These are phyloP conservation scores for Ricordea florida DNA, from an alignment of 92 coral and sea anemone species.

Conservation along the genomic window DNA sequence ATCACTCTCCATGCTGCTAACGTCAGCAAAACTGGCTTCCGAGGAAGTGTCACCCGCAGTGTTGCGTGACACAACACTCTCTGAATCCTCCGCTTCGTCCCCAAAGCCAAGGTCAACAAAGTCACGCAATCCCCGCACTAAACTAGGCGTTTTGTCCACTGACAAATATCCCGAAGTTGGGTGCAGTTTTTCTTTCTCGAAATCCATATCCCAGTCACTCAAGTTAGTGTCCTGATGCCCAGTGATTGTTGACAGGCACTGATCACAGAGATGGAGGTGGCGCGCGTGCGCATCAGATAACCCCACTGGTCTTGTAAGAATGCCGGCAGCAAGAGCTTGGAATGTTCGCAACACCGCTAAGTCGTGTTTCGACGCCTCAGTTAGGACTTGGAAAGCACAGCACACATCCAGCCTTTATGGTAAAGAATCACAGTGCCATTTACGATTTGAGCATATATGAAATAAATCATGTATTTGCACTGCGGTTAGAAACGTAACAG, in stretches of 20 bases:
- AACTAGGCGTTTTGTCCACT: conserved; percentile 70
- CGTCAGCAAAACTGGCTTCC: conserved; percentile 90
- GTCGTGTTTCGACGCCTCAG: conserved; percentile 75
- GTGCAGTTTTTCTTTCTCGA: background rate
- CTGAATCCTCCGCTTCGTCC: conserved; percentile 44
- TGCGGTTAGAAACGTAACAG: too few relatives aligned
- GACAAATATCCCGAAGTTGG: conserved; percentile 35
- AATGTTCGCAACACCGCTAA: conserved; percentile 79
- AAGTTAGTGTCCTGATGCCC: conserved; percentile 35
- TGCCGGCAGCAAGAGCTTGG: conserved; percentile 82
- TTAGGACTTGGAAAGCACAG: conserved; percentile 82
- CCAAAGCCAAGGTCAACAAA: conserved; percentile 64
- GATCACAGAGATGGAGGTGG: conserved; percentile 71
- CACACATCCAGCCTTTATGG: conserved; percentile 75
- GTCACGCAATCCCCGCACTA: conserved; percentile 81
- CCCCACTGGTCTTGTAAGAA: conserved; percentile 71
- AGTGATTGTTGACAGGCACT: conserved; percentile 72
- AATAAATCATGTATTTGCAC: too few relatives aligned
- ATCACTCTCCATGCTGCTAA: conserved; percentile 79
- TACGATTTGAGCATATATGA: too few relatives aligned
- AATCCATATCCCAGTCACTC: background rate
- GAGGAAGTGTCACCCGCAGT: conserved; percentile 71
- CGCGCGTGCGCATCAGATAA: conserved; percentile 80
- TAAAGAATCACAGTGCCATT: background rate
- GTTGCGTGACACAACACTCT: conserved; percentile 49